These are phyloP conservation scores for Drosophila persimilis DNA, from an alignment of 1,140 invertebrate species.

Conservation along the genomic window DNA sequence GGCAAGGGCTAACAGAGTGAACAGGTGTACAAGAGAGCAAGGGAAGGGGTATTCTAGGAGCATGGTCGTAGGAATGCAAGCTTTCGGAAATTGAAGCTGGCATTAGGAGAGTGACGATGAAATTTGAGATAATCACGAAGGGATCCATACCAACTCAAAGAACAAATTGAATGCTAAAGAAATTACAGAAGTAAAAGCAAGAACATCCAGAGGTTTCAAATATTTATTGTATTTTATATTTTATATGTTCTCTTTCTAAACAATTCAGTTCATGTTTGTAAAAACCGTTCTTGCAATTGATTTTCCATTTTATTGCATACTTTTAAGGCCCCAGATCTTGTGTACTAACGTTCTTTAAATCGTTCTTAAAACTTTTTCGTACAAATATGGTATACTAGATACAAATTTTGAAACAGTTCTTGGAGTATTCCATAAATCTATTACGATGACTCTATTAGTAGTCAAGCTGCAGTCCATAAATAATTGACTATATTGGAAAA, in stretches of 20 bases:
- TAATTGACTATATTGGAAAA: no score
- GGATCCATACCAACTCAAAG: conserved; percentile 6
- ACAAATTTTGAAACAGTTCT: no score
- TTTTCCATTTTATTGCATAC: neutral
- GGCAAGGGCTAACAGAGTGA: conserved; percentile 33
- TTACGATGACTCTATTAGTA: no score
- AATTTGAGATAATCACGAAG: conserved; percentile 22
- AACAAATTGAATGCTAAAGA: conserved; percentile 22
- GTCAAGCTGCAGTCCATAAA: no score
- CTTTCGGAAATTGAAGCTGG: conserved; percentile 50
- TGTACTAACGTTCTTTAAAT: neutral
- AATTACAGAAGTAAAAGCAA: neutral
- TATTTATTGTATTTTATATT: no score
- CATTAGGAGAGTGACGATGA: conserved; percentile 39
- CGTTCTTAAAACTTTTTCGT: neutral
- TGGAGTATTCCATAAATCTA: no score
- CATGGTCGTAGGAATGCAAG: conserved; percentile 20
- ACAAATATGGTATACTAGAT: no score
- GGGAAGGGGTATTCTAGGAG: conserved; percentile 18
- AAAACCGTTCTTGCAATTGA: no score
- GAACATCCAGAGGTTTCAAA: no score
- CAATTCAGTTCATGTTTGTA: no score
- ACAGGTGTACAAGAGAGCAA: neutral
- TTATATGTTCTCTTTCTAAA: no score
- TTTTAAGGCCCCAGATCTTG: neutral